These are phyloP conservation scores for Noturus placidus DNA, from an alignment of 2,113 vertebrate species.

Conservation along the genomic window DNA sequence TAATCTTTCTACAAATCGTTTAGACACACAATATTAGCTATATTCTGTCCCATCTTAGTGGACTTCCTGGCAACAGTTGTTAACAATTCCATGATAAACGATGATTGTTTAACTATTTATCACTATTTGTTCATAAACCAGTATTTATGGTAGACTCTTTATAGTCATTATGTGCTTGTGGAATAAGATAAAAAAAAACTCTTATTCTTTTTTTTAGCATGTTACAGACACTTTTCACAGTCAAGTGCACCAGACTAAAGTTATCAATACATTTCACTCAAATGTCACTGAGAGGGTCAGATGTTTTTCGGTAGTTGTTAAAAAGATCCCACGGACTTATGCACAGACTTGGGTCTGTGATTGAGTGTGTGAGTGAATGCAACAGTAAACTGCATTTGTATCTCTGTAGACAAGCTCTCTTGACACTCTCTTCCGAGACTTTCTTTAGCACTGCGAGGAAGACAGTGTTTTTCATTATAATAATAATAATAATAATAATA, in stretches of 20 bases:
- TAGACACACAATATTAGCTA: neutral
- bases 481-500: too few species aligned
- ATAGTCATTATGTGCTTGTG: neutral
- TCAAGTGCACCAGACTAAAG: neutral
- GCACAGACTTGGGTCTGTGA: neutral
- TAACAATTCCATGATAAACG: neutral
- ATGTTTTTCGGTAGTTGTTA: neutral
- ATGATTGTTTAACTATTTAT: neutral
- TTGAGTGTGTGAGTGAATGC: neutral
- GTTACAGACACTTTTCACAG: neutral
- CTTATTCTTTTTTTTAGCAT: neutral
- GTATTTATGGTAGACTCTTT: neutral
- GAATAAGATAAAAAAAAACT: neutral
- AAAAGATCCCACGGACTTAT: neutral
- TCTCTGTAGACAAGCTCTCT: neutral
- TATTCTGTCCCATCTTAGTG: neutral
- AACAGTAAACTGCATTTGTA: constrained; percentile 13
- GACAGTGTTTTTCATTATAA: neutral
- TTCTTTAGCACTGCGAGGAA: constrained; percentile 43
- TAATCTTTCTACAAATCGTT: neutral
- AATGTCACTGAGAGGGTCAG: neutral
- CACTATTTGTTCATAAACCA: neutral
- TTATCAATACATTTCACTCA: neutral
- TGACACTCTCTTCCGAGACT: constrained; percentile 1
- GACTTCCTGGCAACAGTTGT: neutral